Base-by-base conservation (phyloP, 2,797 vertebrate genomes). In the Nasua narica region DNA sequence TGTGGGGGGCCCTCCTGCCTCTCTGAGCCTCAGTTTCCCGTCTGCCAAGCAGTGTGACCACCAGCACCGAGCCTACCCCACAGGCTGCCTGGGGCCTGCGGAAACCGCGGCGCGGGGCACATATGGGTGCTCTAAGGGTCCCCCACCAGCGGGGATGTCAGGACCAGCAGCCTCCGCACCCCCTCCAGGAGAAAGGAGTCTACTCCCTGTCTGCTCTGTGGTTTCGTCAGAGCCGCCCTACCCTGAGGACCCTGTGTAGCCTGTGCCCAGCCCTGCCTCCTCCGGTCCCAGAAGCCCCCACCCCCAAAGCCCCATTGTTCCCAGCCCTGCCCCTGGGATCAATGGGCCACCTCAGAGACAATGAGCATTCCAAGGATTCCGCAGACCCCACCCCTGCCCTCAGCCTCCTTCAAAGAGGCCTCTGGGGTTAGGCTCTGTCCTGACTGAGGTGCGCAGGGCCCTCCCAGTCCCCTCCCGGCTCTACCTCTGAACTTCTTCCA, bases 321-420 rank as follows among this genome's bases (percentile, higher is more conserved):
- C 90, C 52, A 16, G 43, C 54, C 74, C n/a, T 62, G 83, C 56
- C 25, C 29, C 74, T 40, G 50, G n/a, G 62, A 37, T 62, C 23
- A 8, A 11, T 48, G 7, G 67, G 54, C 21, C 52, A n/a, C 40
- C 50, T 62, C 40, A 40, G 69, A 91, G 87, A 94, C 95, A 94
- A 91, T 32, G 23, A 16, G 18, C 94, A 93, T 96, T 97, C 90
- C 90, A 65, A 87, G 90, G 67, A 97, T 94, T 94, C 84, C 25
- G 0, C 14, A 74, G 86, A 50, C 67, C 77, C 46, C 29, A 62
- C 87, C 40, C 85, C 54, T 58, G 54, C 77, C 62, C 78, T 86
- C 43, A 70, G 74, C 35, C 79, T 85, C 69, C 92, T 91, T 77
- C 46, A 91, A 83, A 87, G 87, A 67, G 48, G 48, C 37, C 4